These are phyloP conservation scores for Thunnus thynnus DNA, from an alignment of 2,113 vertebrate species.

Conservation along the genomic window DNA sequence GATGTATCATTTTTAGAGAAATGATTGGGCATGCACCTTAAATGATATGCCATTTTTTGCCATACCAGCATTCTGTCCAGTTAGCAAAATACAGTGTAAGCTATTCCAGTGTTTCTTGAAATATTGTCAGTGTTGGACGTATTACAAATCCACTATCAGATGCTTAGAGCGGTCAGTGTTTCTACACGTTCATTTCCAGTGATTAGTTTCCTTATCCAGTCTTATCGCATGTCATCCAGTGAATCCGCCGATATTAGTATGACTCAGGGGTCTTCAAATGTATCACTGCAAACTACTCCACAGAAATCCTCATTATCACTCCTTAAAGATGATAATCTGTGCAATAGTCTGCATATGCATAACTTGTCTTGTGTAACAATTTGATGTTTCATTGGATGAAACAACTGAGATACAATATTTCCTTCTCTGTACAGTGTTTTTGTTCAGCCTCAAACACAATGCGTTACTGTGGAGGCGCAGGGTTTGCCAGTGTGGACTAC, in stretches of 20 bases:
- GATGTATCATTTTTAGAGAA: constrained; percentile 48
- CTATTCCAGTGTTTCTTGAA: constrained; percentile 78
- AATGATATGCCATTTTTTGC: constrained; percentile 43
- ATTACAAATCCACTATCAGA: constrained; percentile 18
- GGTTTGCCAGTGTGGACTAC: constrained; percentile 72
- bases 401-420: constrained; percentile 26
- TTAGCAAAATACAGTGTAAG: constrained; percentile 70
- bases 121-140: constrained; percentile 73
- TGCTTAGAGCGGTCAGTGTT: constrained; percentile 54
- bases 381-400: constrained; percentile 24
- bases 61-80: constrained; percentile 64
- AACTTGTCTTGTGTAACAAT: constrained; percentile 16
- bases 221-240: constrained; percentile 46
- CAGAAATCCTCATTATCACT: no score
- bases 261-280: constrained; percentile 6
- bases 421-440: constrained; percentile 35
- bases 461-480: constrained; percentile 47
- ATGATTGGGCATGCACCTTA: constrained; percentile 61
- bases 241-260: constrained; percentile 37
- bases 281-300: neutral
- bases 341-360: constrained; percentile 1
- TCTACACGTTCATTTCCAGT: constrained; percentile 65
- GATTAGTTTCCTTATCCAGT: constrained; percentile 59
- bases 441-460: constrained; percentile 47
- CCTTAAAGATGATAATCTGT: neutral